Conservation (phyloP, 2,888 invertebrate genomes). For the Gisinianus flammeolus region DNA sequence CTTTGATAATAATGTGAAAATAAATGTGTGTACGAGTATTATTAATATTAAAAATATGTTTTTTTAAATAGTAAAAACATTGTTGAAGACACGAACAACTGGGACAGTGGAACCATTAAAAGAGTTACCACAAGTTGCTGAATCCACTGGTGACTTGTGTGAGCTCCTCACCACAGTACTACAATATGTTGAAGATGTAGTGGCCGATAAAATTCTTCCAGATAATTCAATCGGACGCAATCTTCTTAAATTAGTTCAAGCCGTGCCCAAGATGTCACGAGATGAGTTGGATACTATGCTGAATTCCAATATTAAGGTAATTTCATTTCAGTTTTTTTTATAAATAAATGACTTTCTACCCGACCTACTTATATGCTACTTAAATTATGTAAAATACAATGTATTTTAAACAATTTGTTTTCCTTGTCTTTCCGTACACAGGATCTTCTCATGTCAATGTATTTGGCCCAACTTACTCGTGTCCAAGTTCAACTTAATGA, state of each 20-base stretch:
- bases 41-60: slow-evolving; percentile 26
- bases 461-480: slow-evolving; percentile 92
- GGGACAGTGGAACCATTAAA: slow-evolving; percentile 72
- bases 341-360: background rate
- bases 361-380: background rate
- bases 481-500: slow-evolving; percentile 96
- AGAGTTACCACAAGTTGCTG: slow-evolving; percentile 78
- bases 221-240: slow-evolving; percentile 90
- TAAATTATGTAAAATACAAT: background rate
- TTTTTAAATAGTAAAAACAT: slow-evolving; percentile 68
- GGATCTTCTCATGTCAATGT: slow-evolving; percentile 96
- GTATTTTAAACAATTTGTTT: background rate
- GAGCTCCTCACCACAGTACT: slow-evolving; percentile 76
- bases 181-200: slow-evolving; percentile 89
- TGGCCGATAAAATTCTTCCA: slow-evolving; percentile 74
- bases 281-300: slow-evolving; percentile 94
- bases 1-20: background rate
- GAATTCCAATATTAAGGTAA: slow-evolving; percentile 88
- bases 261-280: slow-evolving; percentile 86
- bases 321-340: slow-evolving; percentile 40
- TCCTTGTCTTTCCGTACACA: slow-evolving; percentile 60
- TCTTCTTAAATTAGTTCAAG: slow-evolving; percentile 86
- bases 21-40: slow-evolving; percentile 3
- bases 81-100: slow-evolving; percentile 79
- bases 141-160: slow-evolving; percentile 80